A percentile compares a stretch with the other conserved stretches of the same genome.
These are phyloP conservation scores for Threskiornis aethiopicus DNA, from an alignment of 2,797 vertebrate genomes.

Conservation along the genomic window DNA sequence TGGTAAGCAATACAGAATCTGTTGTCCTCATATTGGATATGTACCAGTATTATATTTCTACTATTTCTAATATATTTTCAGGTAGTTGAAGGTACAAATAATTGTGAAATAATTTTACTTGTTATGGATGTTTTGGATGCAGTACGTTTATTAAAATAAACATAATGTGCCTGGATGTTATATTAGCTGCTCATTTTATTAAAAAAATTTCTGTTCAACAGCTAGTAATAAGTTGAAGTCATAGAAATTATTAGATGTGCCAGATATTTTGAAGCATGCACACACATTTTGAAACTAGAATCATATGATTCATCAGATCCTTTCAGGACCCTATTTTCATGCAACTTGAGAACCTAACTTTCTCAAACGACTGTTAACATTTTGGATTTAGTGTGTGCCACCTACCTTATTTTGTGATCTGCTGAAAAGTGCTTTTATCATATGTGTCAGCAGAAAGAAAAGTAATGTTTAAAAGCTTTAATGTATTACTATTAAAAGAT, in stretches of 20 bases:
- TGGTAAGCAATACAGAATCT: background rate
- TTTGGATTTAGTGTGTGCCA: background rate
- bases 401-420: background rate
- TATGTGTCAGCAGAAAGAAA: background rate
- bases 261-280: background rate
- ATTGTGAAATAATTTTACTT: background rate
- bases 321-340: background rate
- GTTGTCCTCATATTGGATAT: background rate
- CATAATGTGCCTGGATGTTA: background rate
- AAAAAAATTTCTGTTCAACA: background rate
- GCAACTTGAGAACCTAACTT: background rate
- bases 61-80: background rate
- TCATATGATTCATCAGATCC: background rate
- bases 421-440: background rate
- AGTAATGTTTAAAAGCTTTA: background rate
- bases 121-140: background rate
- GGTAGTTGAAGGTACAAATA: background rate
- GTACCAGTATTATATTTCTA: background rate
- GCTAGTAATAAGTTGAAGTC: background rate
- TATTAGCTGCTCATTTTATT: background rate
- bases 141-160: background rate
- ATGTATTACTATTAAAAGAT: background rate
- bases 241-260: background rate
- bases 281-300: background rate
- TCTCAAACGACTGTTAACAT: background rate